phyloP scores from a whole-genome alignment of 2,113 vertebrate species.

The Sapayoa aenigma region DNA sequence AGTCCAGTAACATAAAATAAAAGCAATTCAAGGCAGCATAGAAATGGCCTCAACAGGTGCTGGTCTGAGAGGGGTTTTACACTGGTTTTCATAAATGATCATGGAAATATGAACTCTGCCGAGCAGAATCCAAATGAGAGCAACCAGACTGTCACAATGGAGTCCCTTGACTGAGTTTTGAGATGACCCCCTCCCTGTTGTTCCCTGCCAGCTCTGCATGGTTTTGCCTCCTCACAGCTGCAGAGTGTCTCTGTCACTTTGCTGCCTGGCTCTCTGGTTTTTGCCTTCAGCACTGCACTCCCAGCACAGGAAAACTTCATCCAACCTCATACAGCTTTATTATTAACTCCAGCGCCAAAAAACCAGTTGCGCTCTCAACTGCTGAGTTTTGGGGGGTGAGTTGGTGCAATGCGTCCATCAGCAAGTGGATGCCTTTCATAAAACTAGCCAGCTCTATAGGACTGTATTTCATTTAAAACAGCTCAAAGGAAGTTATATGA shows the following conservation, averaged over 20 bases:
- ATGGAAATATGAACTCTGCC: not conserved
- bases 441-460: not conserved
- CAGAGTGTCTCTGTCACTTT: not conserved
- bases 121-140: not conserved
- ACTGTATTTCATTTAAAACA: not conserved
- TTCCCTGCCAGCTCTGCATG: not conserved
- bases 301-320: not conserved
- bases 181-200: not conserved
- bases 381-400: not conserved
- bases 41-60: not conserved
- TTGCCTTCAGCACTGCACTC: not conserved
- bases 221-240: not conserved
- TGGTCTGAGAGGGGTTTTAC: not conserved
- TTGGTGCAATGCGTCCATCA: not conserved
- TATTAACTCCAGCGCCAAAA: not conserved
- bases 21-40: not conserved
- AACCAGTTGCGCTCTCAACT: not conserved
- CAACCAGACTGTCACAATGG: not conserved
- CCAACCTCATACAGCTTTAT: not conserved
- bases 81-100: not conserved
- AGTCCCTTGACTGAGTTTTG: not conserved
- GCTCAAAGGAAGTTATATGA: constrained; percentile 16
- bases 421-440: constrained; percentile 2
- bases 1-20: not conserved
- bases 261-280: not conserved